A percentile compares a stretch with the other conserved stretches of the same genome.
phyloP scores from a whole-genome alignment of 2,797 vertebrate species.

The Otolemur crassicaudatus region DNA sequence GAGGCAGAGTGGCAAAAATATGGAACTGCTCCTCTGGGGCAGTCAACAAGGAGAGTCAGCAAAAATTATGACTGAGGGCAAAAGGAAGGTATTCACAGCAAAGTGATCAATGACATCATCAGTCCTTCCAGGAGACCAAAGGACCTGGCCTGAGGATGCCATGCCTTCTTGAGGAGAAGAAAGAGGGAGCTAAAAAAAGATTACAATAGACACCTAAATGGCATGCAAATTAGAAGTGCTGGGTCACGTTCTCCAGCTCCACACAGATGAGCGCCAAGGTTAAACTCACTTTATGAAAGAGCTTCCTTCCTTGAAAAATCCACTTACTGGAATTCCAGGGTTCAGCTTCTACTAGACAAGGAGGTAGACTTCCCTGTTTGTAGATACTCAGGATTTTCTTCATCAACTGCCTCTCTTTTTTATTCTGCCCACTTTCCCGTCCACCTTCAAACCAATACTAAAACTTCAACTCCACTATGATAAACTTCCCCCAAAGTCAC shows the following conservation, averaged over 20 bases:
- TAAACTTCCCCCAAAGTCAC: neutral
- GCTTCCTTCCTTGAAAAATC: neutral
- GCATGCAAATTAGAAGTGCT: neutral
- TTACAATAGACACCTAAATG: neutral
- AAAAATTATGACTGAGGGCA: neutral
- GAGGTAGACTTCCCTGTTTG: neutral
- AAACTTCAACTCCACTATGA: neutral
- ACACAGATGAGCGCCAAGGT: neutral
- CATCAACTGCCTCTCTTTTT: neutral
- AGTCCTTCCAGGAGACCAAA: neutral
- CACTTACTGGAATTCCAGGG: neutral
- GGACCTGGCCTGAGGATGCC: neutral
- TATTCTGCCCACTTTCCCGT: neutral
- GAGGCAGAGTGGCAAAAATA: neutral
- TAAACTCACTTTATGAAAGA: constrained; percentile 25
- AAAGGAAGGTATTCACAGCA: neutral
- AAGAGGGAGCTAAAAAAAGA: neutral
- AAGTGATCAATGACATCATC: neutral
- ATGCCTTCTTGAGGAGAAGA: neutral
- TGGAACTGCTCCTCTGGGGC: neutral
- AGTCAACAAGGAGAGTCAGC: neutral
- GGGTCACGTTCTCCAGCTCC: neutral
- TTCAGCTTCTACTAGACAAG: neutral
- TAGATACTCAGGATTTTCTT: neutral
- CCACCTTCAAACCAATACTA: neutral